phyloP scores from a whole-genome alignment of 37 sponge, comb jelly and placozoan genomes.

The Bolinopsis microptera region DNA sequence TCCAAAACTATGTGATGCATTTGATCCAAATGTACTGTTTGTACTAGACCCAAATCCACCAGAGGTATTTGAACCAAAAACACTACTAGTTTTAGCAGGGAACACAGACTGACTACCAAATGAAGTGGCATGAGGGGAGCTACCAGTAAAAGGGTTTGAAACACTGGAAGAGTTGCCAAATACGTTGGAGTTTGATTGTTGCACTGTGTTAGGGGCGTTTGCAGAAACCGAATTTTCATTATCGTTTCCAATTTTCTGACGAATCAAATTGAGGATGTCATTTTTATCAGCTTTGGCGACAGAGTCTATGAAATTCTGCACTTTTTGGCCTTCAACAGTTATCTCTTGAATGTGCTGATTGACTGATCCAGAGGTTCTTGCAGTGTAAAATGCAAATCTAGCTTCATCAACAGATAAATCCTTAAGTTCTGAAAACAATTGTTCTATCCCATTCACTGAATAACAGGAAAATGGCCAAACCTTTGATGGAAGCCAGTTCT shows the following conservation, averaged over 20 bases:
- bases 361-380: not conserved
- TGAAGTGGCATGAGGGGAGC: not conserved
- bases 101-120: not conserved
- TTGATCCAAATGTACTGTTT: not conserved
- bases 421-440: not conserved
- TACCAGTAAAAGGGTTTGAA: not conserved
- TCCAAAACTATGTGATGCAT: not conserved
- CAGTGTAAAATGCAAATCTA: not conserved
- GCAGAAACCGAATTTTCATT: not conserved
- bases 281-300: not conserved
- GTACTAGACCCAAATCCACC: not conserved
- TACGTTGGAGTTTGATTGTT: not conserved
- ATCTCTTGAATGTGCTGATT: not conserved
- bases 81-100: not conserved
- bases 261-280: not conserved
- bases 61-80: not conserved
- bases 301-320: not conserved
- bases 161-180: not conserved
- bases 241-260: constrained; percentile 4
- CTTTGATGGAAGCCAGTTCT: constrained; percentile 23
- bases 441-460: not conserved
- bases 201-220: not conserved
- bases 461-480: constrained; percentile 49
- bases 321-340: not conserved
- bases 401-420: constrained; percentile 37